Base-by-base conservation (phyloP, 2,113 vertebrate species). In the Chloroceryle aenea region DNA sequence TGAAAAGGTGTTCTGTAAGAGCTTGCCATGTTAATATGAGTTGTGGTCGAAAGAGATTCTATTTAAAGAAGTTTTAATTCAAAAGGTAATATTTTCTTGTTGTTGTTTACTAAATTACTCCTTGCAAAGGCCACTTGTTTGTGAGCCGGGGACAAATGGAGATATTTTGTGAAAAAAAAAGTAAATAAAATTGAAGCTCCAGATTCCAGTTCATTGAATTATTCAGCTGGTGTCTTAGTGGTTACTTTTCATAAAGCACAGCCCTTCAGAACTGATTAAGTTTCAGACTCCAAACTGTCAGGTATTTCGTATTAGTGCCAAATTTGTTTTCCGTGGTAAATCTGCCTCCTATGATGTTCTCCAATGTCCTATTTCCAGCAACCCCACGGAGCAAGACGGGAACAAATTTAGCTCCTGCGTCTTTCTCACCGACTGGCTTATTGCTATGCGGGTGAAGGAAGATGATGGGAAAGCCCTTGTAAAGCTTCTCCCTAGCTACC, bases 91-190 rank as follows among this genome's bases (percentile, higher is more conserved):
- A 52, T 48, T 85, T 90, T 85, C 78, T 47, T 94, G 84, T 83
- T 94, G 58, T 97, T 96, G 62, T 97, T 92, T 92, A 94, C 77
- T 93, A 56, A 81, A 93, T 55, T 45, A n/a, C 12, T 73, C 34
- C 30, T 86, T 90, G 78, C 66, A 77, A 86, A 96, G 95, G 59
- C 64, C 68, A 69, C 50, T 87, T 87, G 38, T 76, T 92, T 55
- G 53, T 18, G 26, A 89, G 14, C 34, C 53, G 30, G 43, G 36
- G 50, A 90, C 75, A 83, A 87, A 78, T 59, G 45, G n/a, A 19
- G 62, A 9, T 72, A 15, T 78, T 95, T 93, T 90, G 34, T 40
- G 38, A 12, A 12, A 12, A 40, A 9, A 40, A 40, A 40, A 40
- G 61, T 40, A 14, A 61, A 52, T 68, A 75, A 61, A 45, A 12